A percentile compares a stretch with the other conserved stretches of the same genome.
These are phyloP conservation scores for Rhingia campestris DNA, from an alignment of 2,888 invertebrate species.

Conservation along the genomic window DNA sequence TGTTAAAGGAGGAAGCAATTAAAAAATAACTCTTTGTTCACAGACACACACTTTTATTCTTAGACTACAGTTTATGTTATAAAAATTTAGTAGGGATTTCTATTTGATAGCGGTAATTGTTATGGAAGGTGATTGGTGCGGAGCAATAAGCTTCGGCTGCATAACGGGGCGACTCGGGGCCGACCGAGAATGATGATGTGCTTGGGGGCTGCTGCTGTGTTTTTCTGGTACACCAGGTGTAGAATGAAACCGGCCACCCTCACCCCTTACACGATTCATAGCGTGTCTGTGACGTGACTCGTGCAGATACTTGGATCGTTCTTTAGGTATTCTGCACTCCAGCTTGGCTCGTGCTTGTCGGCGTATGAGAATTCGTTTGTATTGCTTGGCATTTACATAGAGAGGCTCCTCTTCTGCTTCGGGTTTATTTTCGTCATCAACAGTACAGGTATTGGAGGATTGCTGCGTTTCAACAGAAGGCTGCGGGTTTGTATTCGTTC, in stretches of 20 bases:
- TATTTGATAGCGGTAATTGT: conserved; percentile 82
- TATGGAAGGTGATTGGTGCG: conserved; percentile 81
- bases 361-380: conserved; percentile 96
- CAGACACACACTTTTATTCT: conserved; percentile 59
- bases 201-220: conserved; percentile 68
- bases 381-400: conserved; percentile 99
- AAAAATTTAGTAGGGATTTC: conserved; percentile 22
- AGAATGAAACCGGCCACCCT: conserved; percentile 98
- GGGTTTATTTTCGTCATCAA: conserved; percentile 78
- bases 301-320: conserved; percentile 98
- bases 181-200: conserved; percentile 62
- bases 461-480: conserved; percentile 67
- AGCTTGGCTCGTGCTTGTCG: conserved; percentile 96
- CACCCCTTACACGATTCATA: conserved; percentile 97
- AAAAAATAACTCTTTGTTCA: conserved; percentile 19
- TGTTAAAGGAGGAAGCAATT: conserved; percentile 80
- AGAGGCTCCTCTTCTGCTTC: conserved; percentile 94
- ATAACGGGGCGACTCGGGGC: conserved; percentile 69
- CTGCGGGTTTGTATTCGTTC: conserved; percentile 65
- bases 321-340: conserved; percentile 98
- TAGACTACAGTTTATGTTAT: conserved; percentile 49
- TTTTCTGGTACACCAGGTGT: conserved; percentile 83
- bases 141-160: conserved; percentile 82
- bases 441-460: conserved; percentile 47
- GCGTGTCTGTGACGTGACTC: conserved; percentile 98